Base-by-base conservation (phyloP, 53 echinoderm and acorn worm genomes). In the Crossaster papposus region DNA sequence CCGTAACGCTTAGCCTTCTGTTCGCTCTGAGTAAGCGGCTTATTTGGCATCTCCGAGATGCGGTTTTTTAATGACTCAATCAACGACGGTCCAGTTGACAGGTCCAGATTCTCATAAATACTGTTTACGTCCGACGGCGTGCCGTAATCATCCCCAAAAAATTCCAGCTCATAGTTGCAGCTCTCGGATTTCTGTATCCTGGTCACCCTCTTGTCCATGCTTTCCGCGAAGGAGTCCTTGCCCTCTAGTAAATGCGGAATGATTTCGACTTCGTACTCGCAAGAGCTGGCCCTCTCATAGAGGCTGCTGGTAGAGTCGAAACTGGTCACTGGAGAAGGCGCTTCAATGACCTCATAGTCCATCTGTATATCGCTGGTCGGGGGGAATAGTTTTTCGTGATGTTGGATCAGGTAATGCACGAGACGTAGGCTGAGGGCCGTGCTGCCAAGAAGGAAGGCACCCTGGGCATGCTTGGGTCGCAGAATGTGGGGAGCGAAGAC, bases 401-500 rank as follows among this genome's bases (percentile, higher is more conserved):
- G 90, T 44, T 93, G 82, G 53, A 97, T 95, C 65, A 97, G 88
- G 83, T 97, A 97, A 37, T 97, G 93, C 14, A 97, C 97, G 8
- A 97, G 90, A 33, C 95, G 94, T 14, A 97, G 84, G 82, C 97
- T 97, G 26, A 97, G 93, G 11, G 97, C 97, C 5, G 96, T 97
- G 85, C 97, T 97, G 12, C 95, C 97, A 2, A 95, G 83, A 22
- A 97, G 74, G 77, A 92, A 94, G 26, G 89, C 74, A 1, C 97
- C 97, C 84, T 95, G 94, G 4, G 97, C 97, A 52, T 94, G 94
- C 76, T 95, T 94, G 14, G 97, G 97, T 24, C 97, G 89, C 33
- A 97, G 89, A 62, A 97, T 95, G 50, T 97, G 97, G 14, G 97
- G 97, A 2, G 97, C 97, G 65, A 97, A 97, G 81, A 97, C 91